A percentile compares a stretch with the other conserved stretches of the same genome.
Evolutionary conservation across 2,113 vertebrate genomes (phyloP).

Genomic region (Myiozetetes cayanensis): DNA sequence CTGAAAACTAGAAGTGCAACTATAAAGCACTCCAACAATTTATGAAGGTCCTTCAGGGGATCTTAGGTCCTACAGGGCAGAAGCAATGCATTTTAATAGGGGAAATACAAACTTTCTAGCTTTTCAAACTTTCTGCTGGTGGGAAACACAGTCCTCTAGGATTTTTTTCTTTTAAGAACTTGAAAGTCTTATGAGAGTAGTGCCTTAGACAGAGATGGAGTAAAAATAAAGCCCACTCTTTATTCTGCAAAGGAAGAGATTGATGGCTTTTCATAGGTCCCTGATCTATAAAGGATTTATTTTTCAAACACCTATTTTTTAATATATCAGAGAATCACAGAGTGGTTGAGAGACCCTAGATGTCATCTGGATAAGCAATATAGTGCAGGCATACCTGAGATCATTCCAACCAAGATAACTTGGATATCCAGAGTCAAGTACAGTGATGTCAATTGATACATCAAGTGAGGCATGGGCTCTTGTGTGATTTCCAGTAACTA

Average conservation of each 20-base stretch:
- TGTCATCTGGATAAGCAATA: background rate
- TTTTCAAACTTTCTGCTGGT: background rate
- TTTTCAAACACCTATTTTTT: background rate
- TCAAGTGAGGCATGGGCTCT: background rate
- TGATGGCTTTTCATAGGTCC: background rate
- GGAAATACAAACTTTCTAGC: background rate
- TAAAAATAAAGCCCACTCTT: background rate
- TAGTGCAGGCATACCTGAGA: background rate
- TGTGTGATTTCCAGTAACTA: background rate
- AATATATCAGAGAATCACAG: background rate
- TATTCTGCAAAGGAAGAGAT: background rate
- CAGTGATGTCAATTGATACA: background rate
- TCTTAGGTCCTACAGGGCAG: background rate
- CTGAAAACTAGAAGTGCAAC: background rate
- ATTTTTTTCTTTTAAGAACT: background rate
- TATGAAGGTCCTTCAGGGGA: background rate
- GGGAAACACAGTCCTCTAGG: background rate
- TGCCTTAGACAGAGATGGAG: background rate
- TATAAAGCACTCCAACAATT: background rate
- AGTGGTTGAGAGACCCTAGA: background rate
- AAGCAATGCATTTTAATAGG: background rate
- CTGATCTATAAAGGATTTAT: background rate
- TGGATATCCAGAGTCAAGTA: background rate
- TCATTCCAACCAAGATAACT: background rate
- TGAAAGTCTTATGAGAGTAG: background rate